Base-by-base conservation (phyloP, 2,888 invertebrate genomes). In the Watsonalla cultraria region DNA sequence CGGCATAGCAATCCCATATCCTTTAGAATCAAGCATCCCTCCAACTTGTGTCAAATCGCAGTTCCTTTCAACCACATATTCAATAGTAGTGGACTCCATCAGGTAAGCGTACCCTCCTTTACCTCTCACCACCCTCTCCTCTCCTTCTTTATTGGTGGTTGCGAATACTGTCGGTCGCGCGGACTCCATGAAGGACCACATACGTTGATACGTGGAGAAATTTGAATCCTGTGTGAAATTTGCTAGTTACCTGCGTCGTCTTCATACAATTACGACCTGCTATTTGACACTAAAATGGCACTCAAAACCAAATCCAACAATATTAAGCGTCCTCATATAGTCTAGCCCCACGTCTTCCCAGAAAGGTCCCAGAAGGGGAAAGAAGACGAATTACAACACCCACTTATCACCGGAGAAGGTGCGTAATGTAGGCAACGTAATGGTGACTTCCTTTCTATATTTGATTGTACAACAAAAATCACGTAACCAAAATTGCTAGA, bases 21-120 rank as follows among this genome's bases (percentile, higher is more conserved):
- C 98, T 82, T 98, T 98, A 8, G 96, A 96, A 81, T 98, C 98
- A 50, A 98, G 91, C 91, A 97, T 94, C 2, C 97, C 96, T 0
- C 98, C 98, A 33, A 98, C 95, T 92, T 97, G 96, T 46, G 96
- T 96, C 59, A 98, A 93, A 60, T 97, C 96, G 75, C 98, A 98
- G 74, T 97, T 95, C 60, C 97, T 92, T 79, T 98, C 96, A 51
- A 97, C 95, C 45, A 95, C 95, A 76, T 99, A 99, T 79, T 99
- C 99, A 61, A 99, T 97, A 33, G 97, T 96, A 0, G 98, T 97
- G 0, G 98, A 98, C 85, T 99, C 99, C 97, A 99, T 98, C 35
- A 99, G 92, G 79, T 97, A 99, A 0, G 99, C 99, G 80, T 99
- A 99, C 50, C 94, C 94, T 47, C 96, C 95, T 78, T 96, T 96